Conservation (phyloP, 30 jellyfish, hydroid and myxozoan species). For the Aurelia aurita complex sp. Pacific region DNA sequence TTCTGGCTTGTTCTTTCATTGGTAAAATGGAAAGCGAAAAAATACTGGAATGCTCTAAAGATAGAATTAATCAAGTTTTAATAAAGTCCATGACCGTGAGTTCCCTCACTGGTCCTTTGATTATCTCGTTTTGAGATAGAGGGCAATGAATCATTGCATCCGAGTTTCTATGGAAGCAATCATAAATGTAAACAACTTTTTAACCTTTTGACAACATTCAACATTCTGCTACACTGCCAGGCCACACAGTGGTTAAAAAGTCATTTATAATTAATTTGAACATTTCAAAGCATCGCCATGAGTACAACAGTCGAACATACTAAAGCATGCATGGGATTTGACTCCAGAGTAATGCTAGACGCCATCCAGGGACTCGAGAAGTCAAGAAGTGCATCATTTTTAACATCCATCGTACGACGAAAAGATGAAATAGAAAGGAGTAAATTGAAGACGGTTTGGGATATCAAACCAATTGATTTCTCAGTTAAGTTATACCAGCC, state of each 20-base stretch:
- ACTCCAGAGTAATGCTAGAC: slow-evolving; percentile 41
- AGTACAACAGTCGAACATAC: slow-evolving; percentile 7
- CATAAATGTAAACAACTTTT: slow-evolving; percentile 31
- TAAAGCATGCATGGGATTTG: slow-evolving; percentile 34
- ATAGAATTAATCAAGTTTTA: too few species aligned
- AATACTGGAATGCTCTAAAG: too few species aligned
- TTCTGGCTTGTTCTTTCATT: too few species aligned
- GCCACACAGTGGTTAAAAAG: too few species aligned
- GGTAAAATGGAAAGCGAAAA: too few species aligned
- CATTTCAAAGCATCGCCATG: slow-evolving; percentile 4
- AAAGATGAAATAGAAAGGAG: slow-evolving; percentile 9
- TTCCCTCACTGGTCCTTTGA: too few species aligned
- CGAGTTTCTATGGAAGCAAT: slow-evolving; percentile 46
- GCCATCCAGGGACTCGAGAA: slow-evolving; percentile 56
- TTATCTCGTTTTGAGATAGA: slow-evolving; percentile 27
- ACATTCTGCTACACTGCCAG: too few species aligned
- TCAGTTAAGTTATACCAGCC: slow-evolving; percentile 57
- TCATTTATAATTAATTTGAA: background rate
- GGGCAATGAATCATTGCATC: slow-evolving; percentile 9
- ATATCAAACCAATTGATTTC: slow-evolving; percentile 48
- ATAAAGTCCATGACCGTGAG: too few species aligned
- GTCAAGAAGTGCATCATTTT: slow-evolving; percentile 29
- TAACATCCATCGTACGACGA: slow-evolving; percentile 21
- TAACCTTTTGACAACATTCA: too few species aligned
- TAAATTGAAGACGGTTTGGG: slow-evolving; percentile 51